Conservation (phyloP, 2,888 invertebrate species). For the Rhamnusium bicolor region DNA sequence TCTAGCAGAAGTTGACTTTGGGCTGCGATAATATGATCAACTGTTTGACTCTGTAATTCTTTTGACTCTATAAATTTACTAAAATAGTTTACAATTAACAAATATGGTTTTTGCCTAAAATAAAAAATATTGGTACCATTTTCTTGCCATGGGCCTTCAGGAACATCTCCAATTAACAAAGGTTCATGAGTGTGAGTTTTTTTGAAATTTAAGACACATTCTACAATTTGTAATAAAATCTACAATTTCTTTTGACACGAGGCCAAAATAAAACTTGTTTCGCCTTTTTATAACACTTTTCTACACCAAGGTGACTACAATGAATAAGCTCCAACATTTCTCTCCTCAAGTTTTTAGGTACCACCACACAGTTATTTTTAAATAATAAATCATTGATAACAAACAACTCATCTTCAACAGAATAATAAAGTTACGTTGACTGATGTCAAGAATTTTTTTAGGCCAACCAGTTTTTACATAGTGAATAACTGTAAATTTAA, state of each 20-base stretch:
- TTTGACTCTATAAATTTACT: neutral
- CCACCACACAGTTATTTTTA: neutral
- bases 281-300: constrained; percentile 6
- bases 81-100: neutral
- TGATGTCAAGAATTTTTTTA: neutral
- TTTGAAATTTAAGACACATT: neutral
- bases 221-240: constrained; percentile 12
- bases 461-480: neutral
- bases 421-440: neutral
- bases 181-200: neutral
- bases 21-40: no score
- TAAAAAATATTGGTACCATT: neutral
- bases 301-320: constrained; percentile 23
- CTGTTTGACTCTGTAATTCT: neutral
- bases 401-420: no score
- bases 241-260: constrained; percentile 24
- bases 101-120: neutral
- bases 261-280: constrained; percentile 34
- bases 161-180: neutral
- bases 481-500: neutral
- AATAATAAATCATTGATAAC: no score
- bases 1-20: neutral
- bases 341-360: constrained; percentile 25
- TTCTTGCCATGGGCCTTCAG: neutral
- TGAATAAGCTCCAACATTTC: constrained; percentile 32